Base-by-base conservation (phyloP, 2,113 vertebrate species). In the Sclerurus mexicanus region DNA sequence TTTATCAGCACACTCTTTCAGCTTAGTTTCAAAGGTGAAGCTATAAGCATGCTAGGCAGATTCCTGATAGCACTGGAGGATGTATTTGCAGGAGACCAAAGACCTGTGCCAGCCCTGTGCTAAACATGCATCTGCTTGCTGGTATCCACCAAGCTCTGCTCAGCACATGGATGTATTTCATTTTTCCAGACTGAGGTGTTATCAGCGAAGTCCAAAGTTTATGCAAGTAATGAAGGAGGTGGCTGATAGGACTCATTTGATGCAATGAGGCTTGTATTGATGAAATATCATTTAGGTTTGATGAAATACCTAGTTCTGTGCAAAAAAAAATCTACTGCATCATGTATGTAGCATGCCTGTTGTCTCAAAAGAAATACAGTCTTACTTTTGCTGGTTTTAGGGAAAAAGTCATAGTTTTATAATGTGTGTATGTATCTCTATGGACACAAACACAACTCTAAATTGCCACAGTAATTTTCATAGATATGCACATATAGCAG, bases 151-250 rank as follows among this genome's bases (percentile, higher is more conserved):
- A 66, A 44, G 14, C n/a, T 79, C 62, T 62, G 31, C 22, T 78
- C 39, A 63, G 25, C 12, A 12, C 3, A 2, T 7, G 16, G 28
- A 35, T 0, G 1, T 35, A 37, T 10, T 55, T 18, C 23, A 7
- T 62, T 46, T 59, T 71, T 47, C 33, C 52, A 76, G 6, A 18
- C 0, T 72, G 28, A 62, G 44, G 10, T 10, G 6, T 28, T 12
- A 27, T 0, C 16, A 74, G 30, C 14, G 60, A 81, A 87, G 14
- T 46, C 24, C 20, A 20, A 83, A 59, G 31, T n/a, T 84, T 25
- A 49, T 6, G 35, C 6, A 39, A 72, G 37, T n/a, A 47, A 72
- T 18, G 31, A 75, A 56, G 44, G 14, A 82, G 59, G 20, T 42
- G 20, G 52, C 12, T 66, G 71, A 72, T 16, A 58, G 3, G 25